phyloP scores from a whole-genome alignment of 2,888 invertebrate species.

The Latheticus oryzae region DNA sequence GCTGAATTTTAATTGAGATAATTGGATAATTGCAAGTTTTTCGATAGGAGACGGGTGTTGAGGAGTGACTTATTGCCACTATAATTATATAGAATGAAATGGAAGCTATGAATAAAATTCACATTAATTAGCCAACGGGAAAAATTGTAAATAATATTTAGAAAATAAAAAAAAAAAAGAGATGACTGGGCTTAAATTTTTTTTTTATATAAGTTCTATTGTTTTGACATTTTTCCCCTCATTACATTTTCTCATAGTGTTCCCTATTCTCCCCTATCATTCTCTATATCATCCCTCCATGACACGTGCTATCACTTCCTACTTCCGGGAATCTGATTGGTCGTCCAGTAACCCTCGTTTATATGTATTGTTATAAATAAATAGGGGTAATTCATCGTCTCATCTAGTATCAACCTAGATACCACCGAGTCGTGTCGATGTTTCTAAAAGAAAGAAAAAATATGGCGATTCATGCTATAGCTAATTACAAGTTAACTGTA shows the following conservation, averaged over 20 bases:
- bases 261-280: slow-evolving; percentile 2
- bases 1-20: slow-evolving; percentile 9
- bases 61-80: slow-evolving; percentile 16
- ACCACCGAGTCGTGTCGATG: too few relatives aligned
- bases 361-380: slow-evolving; percentile 38
- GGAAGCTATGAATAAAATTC: not conserved
- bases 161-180: too few relatives aligned
- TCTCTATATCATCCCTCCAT: slow-evolving; percentile 13
- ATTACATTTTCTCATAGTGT: slow-evolving; percentile 3
- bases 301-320: slow-evolving; percentile 55
- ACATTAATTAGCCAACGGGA: too few relatives aligned
- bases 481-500: too few relatives aligned
- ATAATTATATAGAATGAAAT: slow-evolving; percentile 1
- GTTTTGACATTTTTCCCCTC: slow-evolving; percentile 4
- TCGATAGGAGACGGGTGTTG: not conserved
- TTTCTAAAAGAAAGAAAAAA: too few relatives aligned
- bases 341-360: slow-evolving; percentile 42
- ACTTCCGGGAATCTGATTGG: slow-evolving; percentile 60
- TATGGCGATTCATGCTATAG: too few relatives aligned
- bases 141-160: too few relatives aligned
- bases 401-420: slow-evolving; percentile 17
- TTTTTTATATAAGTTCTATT: too few relatives aligned
- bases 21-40: slow-evolving; percentile 23
- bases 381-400: slow-evolving; percentile 34
- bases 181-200: too few relatives aligned